Base-by-base conservation (phyloP, 1,140 invertebrate species). In the Trypoxylus dichotomus region DNA sequence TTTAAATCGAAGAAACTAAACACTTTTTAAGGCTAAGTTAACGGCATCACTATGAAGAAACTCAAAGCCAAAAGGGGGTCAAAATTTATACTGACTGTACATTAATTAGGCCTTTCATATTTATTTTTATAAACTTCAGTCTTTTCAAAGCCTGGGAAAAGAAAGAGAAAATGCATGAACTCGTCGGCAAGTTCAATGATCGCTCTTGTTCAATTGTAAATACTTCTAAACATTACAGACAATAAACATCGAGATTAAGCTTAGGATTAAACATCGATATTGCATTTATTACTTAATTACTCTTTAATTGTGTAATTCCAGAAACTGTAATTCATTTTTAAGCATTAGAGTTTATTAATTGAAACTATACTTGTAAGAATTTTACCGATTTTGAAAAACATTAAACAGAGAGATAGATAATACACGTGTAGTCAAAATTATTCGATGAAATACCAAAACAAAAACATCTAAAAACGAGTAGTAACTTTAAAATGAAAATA, bases 121-220 rank as follows among this genome's bases (percentile, higher is more conserved):
- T 85, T 85, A 85, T 85, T 85, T 85, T 85, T 85, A 85, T 83
- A 83, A 83, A 84, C 82, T 84, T 83, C 80, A 81, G 82, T 82
- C 81, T 84, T 84, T 82, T 83, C 82, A 83, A 76, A 82, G 78
- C 81, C 78, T 83, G 82, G 77, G 82, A 84, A 83, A 85, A 83
- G 82, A 83, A 83, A 82, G 72, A 82, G 82, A 84, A 83, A 83
- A 83, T 81, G 79, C 78, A 81, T 79, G 37, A 74, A 79, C 77
- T 75, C 41, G 74, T 74, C 60, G 54, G 42, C 76, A 81, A 78
- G 81, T 82, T 82, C 81, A 82, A 80, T 76, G 81, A 82, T 80
- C 81, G 60, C 60, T 68, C 60, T 68, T 68, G 60, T 68, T 68
- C 60, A 68, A 68, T 68, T 68, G 60, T 68, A 68, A 68, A 68